A percentile compares a stretch with the other conserved stretches of the same genome.
These are phyloP conservation scores for Apotomis turbidana DNA, from an alignment of 2,888 invertebrate genomes.

Conservation along the genomic window DNA sequence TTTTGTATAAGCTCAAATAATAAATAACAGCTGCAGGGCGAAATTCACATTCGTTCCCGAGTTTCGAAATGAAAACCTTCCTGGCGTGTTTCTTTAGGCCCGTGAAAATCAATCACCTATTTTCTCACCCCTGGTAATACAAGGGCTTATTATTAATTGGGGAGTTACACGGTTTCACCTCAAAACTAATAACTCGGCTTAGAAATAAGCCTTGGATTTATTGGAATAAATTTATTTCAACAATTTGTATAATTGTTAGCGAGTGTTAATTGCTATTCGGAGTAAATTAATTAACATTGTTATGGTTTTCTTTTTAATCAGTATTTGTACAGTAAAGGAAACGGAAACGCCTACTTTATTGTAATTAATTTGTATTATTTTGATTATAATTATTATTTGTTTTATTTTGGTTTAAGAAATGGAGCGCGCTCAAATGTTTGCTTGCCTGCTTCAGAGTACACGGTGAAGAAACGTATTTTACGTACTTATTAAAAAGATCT, in stretches of 20 bases:
- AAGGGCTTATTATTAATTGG: constrained; percentile 27
- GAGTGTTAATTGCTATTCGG: background rate
- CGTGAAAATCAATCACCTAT: constrained; percentile 22
- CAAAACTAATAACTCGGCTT: constrained; percentile 24
- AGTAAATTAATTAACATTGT: too few relatives aligned
- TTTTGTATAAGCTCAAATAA: constrained; percentile 32
- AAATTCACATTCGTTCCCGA: constrained; percentile 10
- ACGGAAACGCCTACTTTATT: too few relatives aligned
- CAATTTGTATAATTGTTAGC: constrained; percentile 1
- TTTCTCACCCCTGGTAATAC: constrained; percentile 15
- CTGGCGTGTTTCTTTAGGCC: background rate
- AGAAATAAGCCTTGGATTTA: constrained; percentile 24
- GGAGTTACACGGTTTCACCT: constrained; percentile 33
- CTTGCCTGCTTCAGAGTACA: too few relatives aligned
- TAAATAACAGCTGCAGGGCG: constrained; percentile 31
- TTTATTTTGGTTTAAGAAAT: too few relatives aligned
- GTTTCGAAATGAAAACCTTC: background rate
- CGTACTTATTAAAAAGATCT: too few relatives aligned
- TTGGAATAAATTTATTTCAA: constrained; percentile 9
- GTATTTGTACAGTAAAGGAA: too few relatives aligned
- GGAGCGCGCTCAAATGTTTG: too few relatives aligned
- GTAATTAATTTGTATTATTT: too few relatives aligned
- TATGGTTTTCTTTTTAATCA: too few relatives aligned
- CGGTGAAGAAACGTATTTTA: too few relatives aligned
- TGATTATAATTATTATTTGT: too few relatives aligned